Conservation (phyloP, 2,113 vertebrate genomes). For the Dromiciops gliroides region DNA sequence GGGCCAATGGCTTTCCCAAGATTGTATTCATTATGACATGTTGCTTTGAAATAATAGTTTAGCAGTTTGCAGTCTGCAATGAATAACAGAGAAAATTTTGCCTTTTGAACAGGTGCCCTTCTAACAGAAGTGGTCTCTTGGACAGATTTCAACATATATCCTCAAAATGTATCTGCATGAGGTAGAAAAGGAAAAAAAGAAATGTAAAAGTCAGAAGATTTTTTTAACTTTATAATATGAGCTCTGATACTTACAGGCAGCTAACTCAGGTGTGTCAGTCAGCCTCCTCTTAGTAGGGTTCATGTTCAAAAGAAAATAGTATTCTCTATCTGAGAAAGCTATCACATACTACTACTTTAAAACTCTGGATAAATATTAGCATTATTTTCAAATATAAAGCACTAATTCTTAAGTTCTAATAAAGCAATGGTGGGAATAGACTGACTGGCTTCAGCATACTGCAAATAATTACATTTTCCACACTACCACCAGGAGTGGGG, state of each 20-base stretch:
- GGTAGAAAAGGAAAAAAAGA: neutral
- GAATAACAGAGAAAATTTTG: constrained; percentile 42
- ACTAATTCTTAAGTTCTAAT: neutral
- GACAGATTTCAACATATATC: neutral
- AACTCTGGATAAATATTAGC: neutral
- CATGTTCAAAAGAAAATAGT: neutral
- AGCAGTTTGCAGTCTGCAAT: neutral
- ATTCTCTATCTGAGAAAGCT: neutral
- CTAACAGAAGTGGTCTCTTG: constrained; percentile 18
- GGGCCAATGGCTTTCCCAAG: neutral
- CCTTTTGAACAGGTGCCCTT: constrained; percentile 7
- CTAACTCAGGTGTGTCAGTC: constrained; percentile 1
- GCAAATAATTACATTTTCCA: neutral
- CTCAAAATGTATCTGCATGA: neutral
- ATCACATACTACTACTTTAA: neutral
- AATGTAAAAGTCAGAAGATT: neutral
- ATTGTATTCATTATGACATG: neutral
- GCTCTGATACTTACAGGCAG: neutral
- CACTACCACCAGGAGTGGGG: neutral
- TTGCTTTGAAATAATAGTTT: neutral
- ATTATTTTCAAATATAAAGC: constrained; percentile 11
- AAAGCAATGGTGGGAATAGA: neutral
- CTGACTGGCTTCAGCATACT: neutral
- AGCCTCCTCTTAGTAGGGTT: neutral
- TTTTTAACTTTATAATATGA: neutral